These are phyloP conservation scores for Scolopax bukidnonensis DNA, from an alignment of 2,797 vertebrate species.

Conservation along the genomic window DNA sequence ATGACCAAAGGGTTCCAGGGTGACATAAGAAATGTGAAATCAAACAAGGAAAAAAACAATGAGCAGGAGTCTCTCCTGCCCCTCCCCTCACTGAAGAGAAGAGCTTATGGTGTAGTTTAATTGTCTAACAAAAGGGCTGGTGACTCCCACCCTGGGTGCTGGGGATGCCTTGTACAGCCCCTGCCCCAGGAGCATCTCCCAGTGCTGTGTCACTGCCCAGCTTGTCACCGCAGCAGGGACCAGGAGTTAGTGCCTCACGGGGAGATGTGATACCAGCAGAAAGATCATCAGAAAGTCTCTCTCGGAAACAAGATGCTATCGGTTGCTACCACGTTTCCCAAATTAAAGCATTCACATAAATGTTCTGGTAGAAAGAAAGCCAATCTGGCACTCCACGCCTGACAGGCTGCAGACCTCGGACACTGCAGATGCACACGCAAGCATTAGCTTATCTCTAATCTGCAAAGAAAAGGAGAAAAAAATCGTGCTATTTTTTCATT, in stretches of 20 bases:
- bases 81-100: background rate
- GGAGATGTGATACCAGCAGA: background rate
- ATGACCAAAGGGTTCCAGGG: background rate
- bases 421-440: background rate
- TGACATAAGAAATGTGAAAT: background rate
- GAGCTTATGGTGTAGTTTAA: background rate
- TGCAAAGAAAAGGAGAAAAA: background rate
- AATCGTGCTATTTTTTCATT: background rate
- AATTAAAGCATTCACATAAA: background rate
- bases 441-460: background rate
- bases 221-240: background rate
- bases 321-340: background rate
- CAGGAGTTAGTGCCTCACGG: background rate
- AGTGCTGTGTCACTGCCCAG: accelerated
- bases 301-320: slow-evolving; percentile 1
- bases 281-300: background rate
- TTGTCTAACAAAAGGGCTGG: background rate
- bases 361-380: background rate
- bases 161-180: background rate
- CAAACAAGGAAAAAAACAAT: background rate
- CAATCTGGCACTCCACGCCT: background rate
- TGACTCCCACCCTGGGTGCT: background rate
- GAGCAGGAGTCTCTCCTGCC: background rate
- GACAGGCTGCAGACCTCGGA: background rate
- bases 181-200: background rate